These are phyloP conservation scores for Notospermus geniculatus DNA, from an alignment of 1,140 invertebrate genomes.

Conservation along the genomic window DNA sequence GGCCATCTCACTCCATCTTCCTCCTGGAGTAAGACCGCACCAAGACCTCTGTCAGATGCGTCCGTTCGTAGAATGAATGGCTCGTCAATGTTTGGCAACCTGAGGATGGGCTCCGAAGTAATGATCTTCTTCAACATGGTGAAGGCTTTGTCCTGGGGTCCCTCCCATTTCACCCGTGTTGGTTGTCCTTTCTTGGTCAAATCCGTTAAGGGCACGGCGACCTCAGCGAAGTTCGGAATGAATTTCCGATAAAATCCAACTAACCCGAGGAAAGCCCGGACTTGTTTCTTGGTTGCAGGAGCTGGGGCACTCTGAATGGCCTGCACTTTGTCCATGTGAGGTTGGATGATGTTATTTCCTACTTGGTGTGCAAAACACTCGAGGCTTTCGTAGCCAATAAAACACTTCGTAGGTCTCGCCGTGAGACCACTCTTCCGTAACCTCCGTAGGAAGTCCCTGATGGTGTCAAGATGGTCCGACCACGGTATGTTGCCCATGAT, in stretches of 20 bases:
- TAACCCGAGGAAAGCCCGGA: constrained; percentile 27
- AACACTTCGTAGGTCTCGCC: not conserved
- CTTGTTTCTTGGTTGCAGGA: constrained; percentile 39
- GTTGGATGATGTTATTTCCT: constrained; percentile 26
- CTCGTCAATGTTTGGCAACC: no score
- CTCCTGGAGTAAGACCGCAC: no score
- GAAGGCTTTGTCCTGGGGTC: no score
- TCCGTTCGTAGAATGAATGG: no score
- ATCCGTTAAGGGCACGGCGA: constrained; percentile 4
- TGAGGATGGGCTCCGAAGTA: no score
- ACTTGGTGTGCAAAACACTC: constrained; percentile 6
- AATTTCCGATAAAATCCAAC: constrained; percentile 16
- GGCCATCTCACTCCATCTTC: no score
- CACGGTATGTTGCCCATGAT: not conserved
- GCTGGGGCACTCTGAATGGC: constrained; percentile 36
- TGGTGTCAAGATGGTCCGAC: not conserved
- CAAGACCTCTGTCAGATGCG: no score
- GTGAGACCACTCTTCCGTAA: not conserved
- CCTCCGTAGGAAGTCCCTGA: not conserved
- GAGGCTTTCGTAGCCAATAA: not conserved
- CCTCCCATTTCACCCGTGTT: no score
- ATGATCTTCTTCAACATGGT: no score
- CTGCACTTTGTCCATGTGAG: constrained; percentile 38
- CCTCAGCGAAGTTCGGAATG: constrained; percentile 9
- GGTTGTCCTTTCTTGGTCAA: constrained; percentile 1